These are phyloP conservation scores for Dipus sagitta DNA, from an alignment of 2,797 vertebrate species.

Conservation along the genomic window DNA sequence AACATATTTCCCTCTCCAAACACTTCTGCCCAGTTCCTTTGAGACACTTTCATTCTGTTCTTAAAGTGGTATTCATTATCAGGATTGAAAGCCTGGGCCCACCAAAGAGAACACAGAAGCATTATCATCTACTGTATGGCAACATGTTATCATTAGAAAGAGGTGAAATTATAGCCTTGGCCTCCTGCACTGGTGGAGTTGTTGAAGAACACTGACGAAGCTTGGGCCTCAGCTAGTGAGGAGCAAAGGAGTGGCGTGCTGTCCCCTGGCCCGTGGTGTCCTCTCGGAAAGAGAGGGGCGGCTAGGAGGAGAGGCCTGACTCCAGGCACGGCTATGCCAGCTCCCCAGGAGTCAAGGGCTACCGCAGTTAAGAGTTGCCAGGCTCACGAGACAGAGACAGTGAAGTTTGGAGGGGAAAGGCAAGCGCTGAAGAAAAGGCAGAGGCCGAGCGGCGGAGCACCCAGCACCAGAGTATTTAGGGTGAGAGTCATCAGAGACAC, in stretches of 20 bases:
- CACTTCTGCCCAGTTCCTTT: constrained; percentile 98
- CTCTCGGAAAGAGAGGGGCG: not conserved
- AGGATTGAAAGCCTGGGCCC: constrained; percentile 96
- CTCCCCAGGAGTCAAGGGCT: not conserved
- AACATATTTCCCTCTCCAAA: constrained; percentile 98
- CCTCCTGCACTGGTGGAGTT: not conserved
- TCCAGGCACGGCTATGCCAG: not conserved
- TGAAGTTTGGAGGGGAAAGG: not conserved
- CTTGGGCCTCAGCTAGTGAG: not conserved
- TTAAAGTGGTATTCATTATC: constrained; percentile 99
- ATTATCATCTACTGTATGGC: constrained; percentile 71
- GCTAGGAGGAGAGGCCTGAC: not conserved
- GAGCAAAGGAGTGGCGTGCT: not conserved
- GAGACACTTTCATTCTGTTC: constrained; percentile 98
- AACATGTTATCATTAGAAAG: constrained; percentile 77
- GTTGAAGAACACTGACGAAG: not conserved
- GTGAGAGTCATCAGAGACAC: not conserved
- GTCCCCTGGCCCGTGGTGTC: not conserved
- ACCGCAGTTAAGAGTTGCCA: not conserved
- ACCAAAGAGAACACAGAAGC: constrained; percentile 71
- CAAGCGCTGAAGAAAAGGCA: not conserved
- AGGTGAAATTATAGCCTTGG: constrained; percentile 62
- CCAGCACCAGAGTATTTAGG: not conserved
- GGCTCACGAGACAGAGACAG: not conserved
- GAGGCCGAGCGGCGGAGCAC: not conserved